Conservation (phyloP, 2,113 vertebrate species). For the Hippoglossus stenolepis region DNA sequence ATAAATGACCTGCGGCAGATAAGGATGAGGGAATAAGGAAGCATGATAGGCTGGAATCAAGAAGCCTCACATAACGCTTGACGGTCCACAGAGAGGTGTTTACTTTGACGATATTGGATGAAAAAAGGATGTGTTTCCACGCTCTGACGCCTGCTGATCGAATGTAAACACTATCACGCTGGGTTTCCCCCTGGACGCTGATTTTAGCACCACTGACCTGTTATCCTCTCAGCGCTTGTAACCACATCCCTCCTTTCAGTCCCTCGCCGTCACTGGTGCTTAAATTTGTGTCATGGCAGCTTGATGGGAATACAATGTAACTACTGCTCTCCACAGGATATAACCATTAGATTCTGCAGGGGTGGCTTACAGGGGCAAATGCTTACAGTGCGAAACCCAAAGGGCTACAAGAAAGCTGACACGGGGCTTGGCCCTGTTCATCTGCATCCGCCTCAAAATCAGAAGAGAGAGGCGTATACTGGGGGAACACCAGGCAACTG, state of each 20-base stretch:
- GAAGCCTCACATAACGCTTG: conserved; percentile 19
- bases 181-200: conserved; percentile 19
- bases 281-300: conserved; percentile 36
- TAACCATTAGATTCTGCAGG: conserved; percentile 27
- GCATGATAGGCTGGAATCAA: conserved; percentile 11
- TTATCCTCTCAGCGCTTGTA: conserved; percentile 24
- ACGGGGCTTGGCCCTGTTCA: background rate
- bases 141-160: conserved; percentile 27
- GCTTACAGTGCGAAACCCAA: conserved; percentile 29
- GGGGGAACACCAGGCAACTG: conserved; percentile 11
- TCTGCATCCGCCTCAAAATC: conserved; percentile 17
- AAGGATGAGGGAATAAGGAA: conserved; percentile 19
- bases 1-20: conserved; percentile 16
- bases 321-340: conserved; percentile 11
- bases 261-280: conserved; percentile 12
- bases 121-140: conserved; percentile 10
- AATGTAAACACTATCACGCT: conserved; percentile 46
- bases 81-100: conserved; percentile 38
- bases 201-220: conserved; percentile 41
- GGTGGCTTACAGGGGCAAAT: conserved; percentile 17
- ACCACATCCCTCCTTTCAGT: conserved; percentile 13
- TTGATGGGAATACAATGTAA: conserved; percentile 43
- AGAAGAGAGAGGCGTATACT: background rate
- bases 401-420: conserved; percentile 21
- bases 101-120: conserved; percentile 31